phyloP scores from a whole-genome alignment of 1,140 invertebrate genomes.

The Cydia strobilella region DNA sequence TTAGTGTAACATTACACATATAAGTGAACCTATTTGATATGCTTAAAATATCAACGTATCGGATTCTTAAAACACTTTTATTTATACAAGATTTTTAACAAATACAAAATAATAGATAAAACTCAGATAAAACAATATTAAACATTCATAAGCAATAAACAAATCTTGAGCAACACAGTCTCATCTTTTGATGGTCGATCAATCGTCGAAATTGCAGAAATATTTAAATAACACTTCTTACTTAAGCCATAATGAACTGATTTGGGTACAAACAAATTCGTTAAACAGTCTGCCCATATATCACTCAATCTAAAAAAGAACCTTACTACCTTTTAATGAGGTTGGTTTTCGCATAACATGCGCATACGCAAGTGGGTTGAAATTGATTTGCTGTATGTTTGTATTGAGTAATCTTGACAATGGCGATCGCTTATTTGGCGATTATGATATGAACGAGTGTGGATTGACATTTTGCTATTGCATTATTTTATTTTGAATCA shows the following conservation, averaged over 20 bases:
- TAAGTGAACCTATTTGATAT: too few species aligned
- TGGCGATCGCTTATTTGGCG: slow-evolving; percentile 3
- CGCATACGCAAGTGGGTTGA: neutral
- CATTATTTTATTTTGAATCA: neutral
- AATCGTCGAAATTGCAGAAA: slow-evolving; percentile 2
- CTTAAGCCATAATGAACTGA: slow-evolving; percentile 3
- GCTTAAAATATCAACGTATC: too few species aligned
- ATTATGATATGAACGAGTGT: slow-evolving; percentile 15
- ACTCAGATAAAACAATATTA: neutral
- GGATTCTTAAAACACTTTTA: too few species aligned
- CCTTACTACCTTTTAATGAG: neutral
- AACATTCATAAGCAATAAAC: neutral
- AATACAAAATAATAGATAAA: neutral
- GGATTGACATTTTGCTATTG: slow-evolving; percentile 1
- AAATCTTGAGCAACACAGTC: neutral
- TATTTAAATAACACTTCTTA: neutral
- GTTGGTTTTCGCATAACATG: neutral
- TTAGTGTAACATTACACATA: too few species aligned
- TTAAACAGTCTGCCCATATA: neutral
- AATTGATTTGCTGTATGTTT: neutral
- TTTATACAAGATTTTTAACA: too few species aligned
- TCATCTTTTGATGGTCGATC: neutral
- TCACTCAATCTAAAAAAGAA: neutral
- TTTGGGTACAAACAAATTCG: neutral
- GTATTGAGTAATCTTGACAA: slow-evolving; percentile 7